phyloP scores from a whole-genome alignment of 2,888 invertebrate species.

The Piscicola geometra region DNA sequence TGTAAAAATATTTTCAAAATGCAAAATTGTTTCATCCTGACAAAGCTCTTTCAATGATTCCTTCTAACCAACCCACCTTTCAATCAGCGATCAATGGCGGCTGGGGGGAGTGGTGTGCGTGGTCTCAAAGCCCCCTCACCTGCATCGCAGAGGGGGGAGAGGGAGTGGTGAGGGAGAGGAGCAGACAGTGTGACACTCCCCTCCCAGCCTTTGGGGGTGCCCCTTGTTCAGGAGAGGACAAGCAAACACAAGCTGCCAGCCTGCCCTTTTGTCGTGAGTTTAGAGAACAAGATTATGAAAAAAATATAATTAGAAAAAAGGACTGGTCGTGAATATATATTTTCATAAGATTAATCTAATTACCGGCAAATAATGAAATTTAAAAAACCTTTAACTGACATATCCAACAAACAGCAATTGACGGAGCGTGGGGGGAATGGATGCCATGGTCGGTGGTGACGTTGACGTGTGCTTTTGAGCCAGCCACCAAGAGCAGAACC shows the following conservation, averaged over 20 bases:
- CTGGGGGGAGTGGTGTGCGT: constrained; percentile 17
- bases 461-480: not conserved
- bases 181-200: constrained; percentile 52
- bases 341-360: too few relatives aligned
- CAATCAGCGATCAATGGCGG: constrained; percentile 1
- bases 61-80: too few relatives aligned
- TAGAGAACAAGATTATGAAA: too few relatives aligned
- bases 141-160: constrained; percentile 5
- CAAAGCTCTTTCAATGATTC: too few relatives aligned
- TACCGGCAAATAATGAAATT: too few relatives aligned
- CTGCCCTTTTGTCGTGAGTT: constrained; percentile 7
- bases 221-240: constrained; percentile 47
- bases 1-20: too few relatives aligned
- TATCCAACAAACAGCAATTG: too few relatives aligned
- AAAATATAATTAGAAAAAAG: too few relatives aligned
- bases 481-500: constrained; percentile 3
- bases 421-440: constrained; percentile 17
- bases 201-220: constrained; percentile 50
- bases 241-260: not conserved
- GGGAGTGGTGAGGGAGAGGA: constrained; percentile 47
- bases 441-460: not conserved
- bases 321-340: too few relatives aligned
- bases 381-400: too few relatives aligned
- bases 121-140: not conserved
- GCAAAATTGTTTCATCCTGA: too few relatives aligned